These are phyloP conservation scores for Achlya flavicornis DNA, from an alignment of 2,888 invertebrate genomes.

Conservation along the genomic window DNA sequence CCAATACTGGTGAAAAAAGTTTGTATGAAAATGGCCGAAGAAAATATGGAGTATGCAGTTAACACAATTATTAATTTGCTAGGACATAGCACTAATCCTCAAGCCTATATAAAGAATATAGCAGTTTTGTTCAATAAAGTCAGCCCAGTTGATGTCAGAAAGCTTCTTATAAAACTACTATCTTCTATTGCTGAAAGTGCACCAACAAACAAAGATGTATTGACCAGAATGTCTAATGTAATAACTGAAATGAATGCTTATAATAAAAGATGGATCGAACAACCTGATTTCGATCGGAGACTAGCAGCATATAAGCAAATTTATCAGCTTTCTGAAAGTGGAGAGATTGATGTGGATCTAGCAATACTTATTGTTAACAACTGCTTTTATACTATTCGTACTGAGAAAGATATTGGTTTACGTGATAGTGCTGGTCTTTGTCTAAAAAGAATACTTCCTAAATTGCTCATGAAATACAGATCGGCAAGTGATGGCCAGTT, in stretches of 20 bases:
- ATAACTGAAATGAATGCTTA: conserved; percentile 92
- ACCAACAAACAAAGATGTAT: conserved; percentile 58
- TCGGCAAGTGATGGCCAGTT: conserved; percentile 85
- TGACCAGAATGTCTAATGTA: conserved; percentile 81
- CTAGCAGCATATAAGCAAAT: conserved; percentile 90
- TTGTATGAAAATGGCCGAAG: conserved; percentile 85
- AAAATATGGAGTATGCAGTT: conserved; percentile 87
- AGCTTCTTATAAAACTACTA: conserved; percentile 86
- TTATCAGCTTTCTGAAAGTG: conserved; percentile 75
- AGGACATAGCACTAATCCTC: conserved; percentile 86
- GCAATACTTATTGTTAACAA: conserved; percentile 91
- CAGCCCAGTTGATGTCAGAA: conserved; percentile 86
- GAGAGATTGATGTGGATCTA: conserved; percentile 85
- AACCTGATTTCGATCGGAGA: conserved; percentile 94
- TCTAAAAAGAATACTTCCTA: conserved; percentile 87
- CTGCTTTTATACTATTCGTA: conserved; percentile 90
- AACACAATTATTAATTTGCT: conserved; percentile 90
- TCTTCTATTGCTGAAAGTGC: conserved; percentile 82
- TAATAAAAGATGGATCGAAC: conserved; percentile 95
- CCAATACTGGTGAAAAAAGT: conserved; percentile 89
- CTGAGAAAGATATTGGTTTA: conserved; percentile 93
- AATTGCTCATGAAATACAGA: conserved; percentile 83
- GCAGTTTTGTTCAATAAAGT: conserved; percentile 89
- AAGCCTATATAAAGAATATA: conserved; percentile 87
- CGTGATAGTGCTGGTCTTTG: conserved; percentile 90